Evolutionary conservation across 2,888 invertebrate genomes (phyloP).

Genomic region (Eulithis testata): DNA sequence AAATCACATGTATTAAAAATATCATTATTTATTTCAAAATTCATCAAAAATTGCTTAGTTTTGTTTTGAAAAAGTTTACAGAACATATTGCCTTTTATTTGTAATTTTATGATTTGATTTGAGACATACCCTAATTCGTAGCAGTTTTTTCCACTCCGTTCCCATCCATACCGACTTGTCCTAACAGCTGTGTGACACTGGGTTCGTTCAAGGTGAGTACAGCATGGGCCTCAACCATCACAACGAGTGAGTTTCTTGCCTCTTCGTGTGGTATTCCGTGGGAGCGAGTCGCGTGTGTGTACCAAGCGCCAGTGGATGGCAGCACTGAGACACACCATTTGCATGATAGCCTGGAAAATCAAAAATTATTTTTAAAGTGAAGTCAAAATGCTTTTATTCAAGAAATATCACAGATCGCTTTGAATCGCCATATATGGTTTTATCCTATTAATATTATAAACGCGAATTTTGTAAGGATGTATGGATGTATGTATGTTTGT

Average conservation of each 20-base stretch:
- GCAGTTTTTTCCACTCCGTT: slow-evolving; percentile 35
- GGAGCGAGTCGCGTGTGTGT: slow-evolving; percentile 82
- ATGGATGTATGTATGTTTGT: too few species aligned
- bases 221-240: slow-evolving; percentile 86
- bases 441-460: too few species aligned
- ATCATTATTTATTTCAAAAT: slow-evolving; percentile 9
- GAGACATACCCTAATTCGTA: slow-evolving; percentile 25
- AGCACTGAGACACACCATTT: slow-evolving; percentile 83
- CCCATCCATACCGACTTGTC: slow-evolving; percentile 67
- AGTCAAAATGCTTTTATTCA: too few species aligned
- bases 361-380: not conserved
- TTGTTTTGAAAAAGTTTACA: not conserved
- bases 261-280: slow-evolving; percentile 85
- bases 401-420: too few species aligned
- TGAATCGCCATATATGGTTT: too few species aligned
- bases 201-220: slow-evolving; percentile 81
- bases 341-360: slow-evolving; percentile 74
- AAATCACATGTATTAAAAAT: slow-evolving; percentile 13
- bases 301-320: slow-evolving; percentile 85
- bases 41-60: slow-evolving; percentile 10
- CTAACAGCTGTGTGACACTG: slow-evolving; percentile 74
- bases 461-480: too few species aligned
- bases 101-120: too few species aligned
- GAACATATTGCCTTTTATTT: not conserved
- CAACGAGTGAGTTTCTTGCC: slow-evolving; percentile 85